Evolutionary conservation across 2,797 vertebrate genomes (phyloP).

Genomic region (Lagocephalus sceleratus): DNA sequence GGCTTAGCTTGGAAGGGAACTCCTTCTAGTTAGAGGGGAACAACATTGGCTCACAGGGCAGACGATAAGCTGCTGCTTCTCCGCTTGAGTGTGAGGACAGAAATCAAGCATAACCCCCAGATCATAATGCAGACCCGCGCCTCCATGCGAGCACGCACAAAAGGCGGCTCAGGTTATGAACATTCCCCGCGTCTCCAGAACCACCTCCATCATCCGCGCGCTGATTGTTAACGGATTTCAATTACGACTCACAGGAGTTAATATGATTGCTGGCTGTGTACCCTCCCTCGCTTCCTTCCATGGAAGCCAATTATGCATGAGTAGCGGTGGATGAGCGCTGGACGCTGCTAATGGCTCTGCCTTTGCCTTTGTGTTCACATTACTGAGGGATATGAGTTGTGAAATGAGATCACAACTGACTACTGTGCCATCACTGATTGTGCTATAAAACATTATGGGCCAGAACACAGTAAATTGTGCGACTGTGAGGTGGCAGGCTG

Average conservation of each 20-base stretch:
- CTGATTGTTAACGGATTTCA: conserved; percentile 69
- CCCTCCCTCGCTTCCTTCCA: conserved; percentile 63
- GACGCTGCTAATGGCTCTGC: conserved; percentile 68
- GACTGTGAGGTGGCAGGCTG: conserved; percentile 59
- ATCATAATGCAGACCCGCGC: conserved; percentile 40
- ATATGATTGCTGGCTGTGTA: conserved; percentile 71
- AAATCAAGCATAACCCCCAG: conserved; percentile 30
- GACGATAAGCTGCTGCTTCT: conserved; percentile 23
- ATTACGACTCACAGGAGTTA: conserved; percentile 66
- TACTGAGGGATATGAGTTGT: conserved; percentile 78
- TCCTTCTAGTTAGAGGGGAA: conserved; percentile 5
- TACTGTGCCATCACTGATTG: conserved; percentile 68
- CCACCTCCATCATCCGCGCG: conserved; percentile 44
- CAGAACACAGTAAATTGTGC: conserved; percentile 70
- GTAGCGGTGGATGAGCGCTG: conserved; percentile 59
- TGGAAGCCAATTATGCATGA: conserved; percentile 68
- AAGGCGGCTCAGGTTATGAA: conserved; percentile 25
- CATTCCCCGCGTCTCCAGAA: conserved; percentile 29
- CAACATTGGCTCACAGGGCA: conserved; percentile 8
- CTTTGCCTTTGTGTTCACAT: conserved; percentile 75
- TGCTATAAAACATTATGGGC: conserved; percentile 77
- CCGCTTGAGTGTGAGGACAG: conserved; percentile 9
- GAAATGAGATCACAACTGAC: conserved; percentile 78
- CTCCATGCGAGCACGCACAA: conserved; percentile 21
- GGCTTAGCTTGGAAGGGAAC: conserved; percentile 5